Evolutionary conservation across 2,797 vertebrate genomes (phyloP).

Genomic region (Acropternis orthonyx): DNA sequence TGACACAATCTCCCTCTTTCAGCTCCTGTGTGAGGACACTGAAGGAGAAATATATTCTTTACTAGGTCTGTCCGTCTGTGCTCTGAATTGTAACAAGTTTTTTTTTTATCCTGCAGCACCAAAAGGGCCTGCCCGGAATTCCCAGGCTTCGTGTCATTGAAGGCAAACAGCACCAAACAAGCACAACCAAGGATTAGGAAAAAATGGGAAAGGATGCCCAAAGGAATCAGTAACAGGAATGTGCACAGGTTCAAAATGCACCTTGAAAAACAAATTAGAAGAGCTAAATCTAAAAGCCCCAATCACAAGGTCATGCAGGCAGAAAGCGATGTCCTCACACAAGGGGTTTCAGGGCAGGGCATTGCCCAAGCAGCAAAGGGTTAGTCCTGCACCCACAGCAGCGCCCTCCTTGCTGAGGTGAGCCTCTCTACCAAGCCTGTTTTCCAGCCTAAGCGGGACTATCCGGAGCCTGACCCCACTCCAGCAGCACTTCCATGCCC

Average conservation of each 20-base stretch:
- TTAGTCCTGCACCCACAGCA: background rate
- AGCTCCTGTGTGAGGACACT: background rate
- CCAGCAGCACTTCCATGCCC: background rate
- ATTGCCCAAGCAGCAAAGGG: background rate
- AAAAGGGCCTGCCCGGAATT: background rate
- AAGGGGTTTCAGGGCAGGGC: background rate
- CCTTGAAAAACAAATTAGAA: background rate
- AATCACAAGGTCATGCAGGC: background rate
- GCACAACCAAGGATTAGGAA: rapidly evolving
- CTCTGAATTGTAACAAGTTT: background rate
- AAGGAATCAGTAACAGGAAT: background rate
- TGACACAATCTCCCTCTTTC: background rate
- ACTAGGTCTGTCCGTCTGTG: background rate
- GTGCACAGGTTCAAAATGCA: background rate
- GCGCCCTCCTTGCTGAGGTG: background rate
- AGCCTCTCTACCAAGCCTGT: background rate
- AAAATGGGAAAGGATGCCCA: background rate
- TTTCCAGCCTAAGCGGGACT: background rate
- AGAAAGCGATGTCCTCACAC: background rate
- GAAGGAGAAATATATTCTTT: background rate
- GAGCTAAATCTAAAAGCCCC: background rate
- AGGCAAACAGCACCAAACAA: background rate
- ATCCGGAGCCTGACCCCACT: background rate
- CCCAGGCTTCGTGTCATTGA: rapidly evolving
- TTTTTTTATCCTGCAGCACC: background rate